Conservation (phyloP, 92 coral and sea anemone species). For the Nematostella vectensis region DNA sequence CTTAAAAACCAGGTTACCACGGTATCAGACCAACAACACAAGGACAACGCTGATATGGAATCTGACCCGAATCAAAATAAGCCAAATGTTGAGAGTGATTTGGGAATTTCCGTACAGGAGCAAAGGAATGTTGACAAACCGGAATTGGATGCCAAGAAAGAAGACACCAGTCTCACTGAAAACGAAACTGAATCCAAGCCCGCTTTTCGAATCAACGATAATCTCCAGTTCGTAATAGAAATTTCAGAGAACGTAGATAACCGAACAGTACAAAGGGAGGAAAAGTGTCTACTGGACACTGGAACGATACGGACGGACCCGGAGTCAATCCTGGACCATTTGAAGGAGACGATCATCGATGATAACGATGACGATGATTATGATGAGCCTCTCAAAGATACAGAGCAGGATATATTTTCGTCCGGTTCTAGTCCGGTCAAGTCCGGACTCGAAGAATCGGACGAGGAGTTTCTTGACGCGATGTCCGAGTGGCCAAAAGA, state of each 20-base stretch:
- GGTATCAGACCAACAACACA: background rate
- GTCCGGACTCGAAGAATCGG: conserved; percentile 34
- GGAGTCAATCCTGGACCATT: background rate
- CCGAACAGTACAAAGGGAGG: background rate
- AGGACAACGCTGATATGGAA: background rate
- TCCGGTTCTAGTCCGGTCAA: conserved; percentile 31
- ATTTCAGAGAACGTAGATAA: background rate
- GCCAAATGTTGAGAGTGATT: background rate
- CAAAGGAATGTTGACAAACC: background rate
- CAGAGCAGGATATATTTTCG: conserved; percentile 20
- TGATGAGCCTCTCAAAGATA: conserved; percentile 10
- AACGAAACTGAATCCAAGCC: background rate
- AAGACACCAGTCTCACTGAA: conserved; percentile 1
- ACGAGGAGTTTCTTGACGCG: conserved; percentile 34
- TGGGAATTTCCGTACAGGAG: background rate
- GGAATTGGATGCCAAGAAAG: background rate
- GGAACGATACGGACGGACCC: background rate
- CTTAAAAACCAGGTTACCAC: background rate
- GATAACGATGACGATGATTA: conserved; percentile 9
- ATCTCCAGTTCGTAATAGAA: background rate
- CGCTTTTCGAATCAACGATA: background rate
- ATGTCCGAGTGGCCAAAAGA: conserved; percentile 38
- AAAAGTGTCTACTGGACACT: background rate
- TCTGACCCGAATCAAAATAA: background rate
- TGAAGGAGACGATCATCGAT: background rate